Conservation (phyloP, 2,113 vertebrate species). For the Engystomops pustulosus region DNA sequence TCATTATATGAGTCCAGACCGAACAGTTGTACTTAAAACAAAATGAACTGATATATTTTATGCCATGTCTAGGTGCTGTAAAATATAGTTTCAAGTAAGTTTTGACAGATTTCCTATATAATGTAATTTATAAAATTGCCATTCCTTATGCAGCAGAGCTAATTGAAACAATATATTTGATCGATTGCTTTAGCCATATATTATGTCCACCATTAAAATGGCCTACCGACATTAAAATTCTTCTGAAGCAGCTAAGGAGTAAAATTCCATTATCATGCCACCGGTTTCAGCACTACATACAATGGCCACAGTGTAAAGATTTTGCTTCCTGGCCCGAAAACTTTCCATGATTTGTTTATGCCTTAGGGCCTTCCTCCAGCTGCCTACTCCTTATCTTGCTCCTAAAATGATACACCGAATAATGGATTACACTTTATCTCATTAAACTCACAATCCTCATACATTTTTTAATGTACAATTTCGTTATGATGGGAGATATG, state of each 20-base stretch:
- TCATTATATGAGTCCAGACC: not conserved
- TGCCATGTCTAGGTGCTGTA: not conserved
- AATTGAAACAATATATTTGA: conserved; percentile 16
- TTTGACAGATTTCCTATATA: not conserved
- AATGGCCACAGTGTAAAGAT: conserved; percentile 45
- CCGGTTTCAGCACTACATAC: conserved; percentile 2
- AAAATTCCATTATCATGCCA: conserved; percentile 19
- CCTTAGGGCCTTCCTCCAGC: conserved; percentile 49
- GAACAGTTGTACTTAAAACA: not conserved
- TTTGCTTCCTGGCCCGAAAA: conserved; percentile 49
- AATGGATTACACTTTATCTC: conserved; percentile 51
- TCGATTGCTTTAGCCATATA: conserved; percentile 12
- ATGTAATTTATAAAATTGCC: not conserved
- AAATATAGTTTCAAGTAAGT: not conserved
- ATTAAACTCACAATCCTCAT: conserved; percentile 35
- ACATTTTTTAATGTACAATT: conserved; percentile 10
- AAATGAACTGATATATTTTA: not conserved
- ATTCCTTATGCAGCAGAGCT: not conserved
- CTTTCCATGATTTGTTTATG: conserved; percentile 54
- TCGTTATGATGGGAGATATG: conserved; percentile 13
- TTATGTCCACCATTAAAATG: not conserved
- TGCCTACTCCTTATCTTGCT: conserved; percentile 39
- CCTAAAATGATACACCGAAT: conserved; percentile 37
- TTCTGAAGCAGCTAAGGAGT: not conserved
- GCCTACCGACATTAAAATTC: conserved; percentile 19